These are phyloP conservation scores for Hemicordylus capensis DNA, from an alignment of 2,113 vertebrate species.

Conservation along the genomic window DNA sequence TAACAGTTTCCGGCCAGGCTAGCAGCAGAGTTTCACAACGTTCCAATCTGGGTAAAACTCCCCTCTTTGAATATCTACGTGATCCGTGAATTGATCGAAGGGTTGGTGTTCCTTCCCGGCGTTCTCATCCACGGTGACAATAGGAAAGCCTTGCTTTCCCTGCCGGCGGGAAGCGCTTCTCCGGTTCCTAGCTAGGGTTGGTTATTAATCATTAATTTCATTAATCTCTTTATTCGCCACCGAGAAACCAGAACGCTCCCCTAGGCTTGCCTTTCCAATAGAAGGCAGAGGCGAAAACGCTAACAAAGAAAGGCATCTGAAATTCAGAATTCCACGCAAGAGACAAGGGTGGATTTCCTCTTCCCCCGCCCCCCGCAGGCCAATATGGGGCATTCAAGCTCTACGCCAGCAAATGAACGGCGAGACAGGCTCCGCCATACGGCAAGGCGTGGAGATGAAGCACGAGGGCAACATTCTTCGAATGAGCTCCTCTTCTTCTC, in stretches of 20 bases:
- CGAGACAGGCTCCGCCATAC: rapidly evolving
- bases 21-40: too few species aligned
- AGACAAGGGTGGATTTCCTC: neutral
- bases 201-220: neutral
- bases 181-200: neutral
- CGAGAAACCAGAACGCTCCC: neutral
- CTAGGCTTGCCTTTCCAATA: neutral
- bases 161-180: neutral
- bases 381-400: rapidly evolving
- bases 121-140: too few species aligned
- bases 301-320: neutral
- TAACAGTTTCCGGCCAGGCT: too few species aligned
- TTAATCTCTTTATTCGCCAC: too few species aligned
- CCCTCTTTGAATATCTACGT: neutral
- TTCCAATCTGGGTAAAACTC: neutral
- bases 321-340: rapidly evolving
- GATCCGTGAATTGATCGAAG: too few species aligned
- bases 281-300: neutral
- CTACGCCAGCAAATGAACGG: rapidly evolving
- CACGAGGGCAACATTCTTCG: rapidly evolving
- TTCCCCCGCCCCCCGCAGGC: neutral
- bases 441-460: neutral
- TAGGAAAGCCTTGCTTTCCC: neutral
- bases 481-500: neutral
- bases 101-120: too few species aligned